These are phyloP conservation scores for Pogonocherus hispidulus DNA, from an alignment of 2,888 invertebrate species.

Conservation along the genomic window DNA sequence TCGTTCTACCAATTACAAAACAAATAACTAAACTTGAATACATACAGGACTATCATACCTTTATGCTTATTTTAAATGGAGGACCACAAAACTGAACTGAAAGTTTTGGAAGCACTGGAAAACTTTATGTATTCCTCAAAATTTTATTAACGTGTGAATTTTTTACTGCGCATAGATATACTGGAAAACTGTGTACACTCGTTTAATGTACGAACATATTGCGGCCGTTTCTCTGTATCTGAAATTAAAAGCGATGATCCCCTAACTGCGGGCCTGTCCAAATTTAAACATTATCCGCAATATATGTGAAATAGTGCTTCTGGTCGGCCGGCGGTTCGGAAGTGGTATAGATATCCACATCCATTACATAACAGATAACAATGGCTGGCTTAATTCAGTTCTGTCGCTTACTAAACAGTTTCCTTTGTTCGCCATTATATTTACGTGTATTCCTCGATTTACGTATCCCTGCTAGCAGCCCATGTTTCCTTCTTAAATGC, in stretches of 20 bases:
- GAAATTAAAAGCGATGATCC: slow-evolving; percentile 3
- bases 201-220: neutral
- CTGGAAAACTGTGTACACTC: no score
- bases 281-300: slow-evolving; percentile 54
- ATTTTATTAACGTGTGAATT: no score
- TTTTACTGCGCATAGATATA: no score
- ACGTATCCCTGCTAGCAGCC: slow-evolving; percentile 56
- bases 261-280: slow-evolving; percentile 37
- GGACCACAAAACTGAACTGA: no score
- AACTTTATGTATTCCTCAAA: no score
- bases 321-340: slow-evolving; percentile 59
- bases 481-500: slow-evolving; percentile 51
- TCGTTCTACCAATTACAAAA: no score
- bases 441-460: slow-evolving; percentile 62
- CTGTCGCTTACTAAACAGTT: slow-evolving; percentile 66
- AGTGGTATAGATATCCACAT: slow-evolving; percentile 64
- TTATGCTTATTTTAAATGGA: no score
- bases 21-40: no score
- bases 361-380: slow-evolving; percentile 67
- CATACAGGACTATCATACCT: no score
- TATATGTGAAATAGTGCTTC: slow-evolving; percentile 64
- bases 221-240: neutral
- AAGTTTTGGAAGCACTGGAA: no score
- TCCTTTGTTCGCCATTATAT: slow-evolving; percentile 65
- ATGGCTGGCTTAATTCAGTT: slow-evolving; percentile 66